Evolutionary conservation across 35 echinoderm and acorn worm species (phyloP), one percentile per base, ranked within the genome.

Genomic region (Patiria miniata): DNA sequence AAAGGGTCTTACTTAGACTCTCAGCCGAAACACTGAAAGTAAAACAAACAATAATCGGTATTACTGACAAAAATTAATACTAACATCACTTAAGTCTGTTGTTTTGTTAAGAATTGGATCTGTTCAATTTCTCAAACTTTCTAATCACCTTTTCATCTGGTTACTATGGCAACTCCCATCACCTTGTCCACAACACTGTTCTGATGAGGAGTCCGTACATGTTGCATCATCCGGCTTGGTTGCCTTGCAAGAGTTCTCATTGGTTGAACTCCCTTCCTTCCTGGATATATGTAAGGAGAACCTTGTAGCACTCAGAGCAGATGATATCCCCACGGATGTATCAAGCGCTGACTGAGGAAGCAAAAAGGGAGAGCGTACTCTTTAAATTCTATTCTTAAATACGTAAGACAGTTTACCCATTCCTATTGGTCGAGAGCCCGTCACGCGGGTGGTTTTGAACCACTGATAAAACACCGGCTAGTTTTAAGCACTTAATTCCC

Each of bases 141-240:
- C 42, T 47, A 47, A 69, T 12, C 14, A 73, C 65, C 65, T 47
- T 47, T 87, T 86, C 34, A 80, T 65, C 7, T 18, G 39, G 57
- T 38, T 91, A 77, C 83, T 86, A 19, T 85, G 83, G 44, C 90
- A 91, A 78, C 90, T 91, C 0, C 90, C 90, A 81, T 91, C 90
- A 9, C 90, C 90, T 39, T 91, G 83, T 52, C 90, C 90, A 68
- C 90, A 91, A 42, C 90, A 91, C 78, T 91, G 83, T 34, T 34
- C 51, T 87, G 42, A 28, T 38, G 83, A 58, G 8, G 82, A 68
- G 17, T 39, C 6, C 58, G 51, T 56, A 39, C 22, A 47, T 29
- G 52, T 16, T 44, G 39, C 79, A 16, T 51, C 81, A 50, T 78
- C 52, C 19, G 39, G n/a, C 26, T 21, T 15, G 12, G 18, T 18